Evolutionary conservation across 2,888 invertebrate genomes (phyloP).

Genomic region (Chrysina gloriosa): DNA sequence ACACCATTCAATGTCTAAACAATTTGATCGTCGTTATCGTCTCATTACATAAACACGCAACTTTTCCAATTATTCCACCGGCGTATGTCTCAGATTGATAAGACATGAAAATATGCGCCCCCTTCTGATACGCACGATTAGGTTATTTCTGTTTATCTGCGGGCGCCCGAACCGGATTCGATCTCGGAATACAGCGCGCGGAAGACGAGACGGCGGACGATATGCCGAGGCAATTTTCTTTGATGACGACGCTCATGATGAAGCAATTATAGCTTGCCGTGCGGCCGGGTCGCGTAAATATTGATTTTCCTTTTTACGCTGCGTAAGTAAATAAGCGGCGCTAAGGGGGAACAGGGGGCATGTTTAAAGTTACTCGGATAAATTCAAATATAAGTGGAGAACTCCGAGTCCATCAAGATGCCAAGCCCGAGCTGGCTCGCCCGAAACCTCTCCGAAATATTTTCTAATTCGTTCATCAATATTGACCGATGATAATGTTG

Average conservation of each 20-base stretch:
- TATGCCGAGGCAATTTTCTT: slow-evolving; percentile 4
- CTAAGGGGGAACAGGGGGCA: not conserved
- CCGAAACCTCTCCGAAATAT: not conserved
- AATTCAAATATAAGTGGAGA: slow-evolving; percentile 25
- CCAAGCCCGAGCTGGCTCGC: not conserved
- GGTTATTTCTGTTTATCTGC: too few relatives aligned
- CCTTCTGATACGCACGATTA: too few relatives aligned
- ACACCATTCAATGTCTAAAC: too few relatives aligned
- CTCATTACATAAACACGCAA: too few relatives aligned
- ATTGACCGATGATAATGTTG: slow-evolving; percentile 30
- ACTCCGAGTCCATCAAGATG: too few relatives aligned
- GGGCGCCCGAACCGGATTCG: too few relatives aligned
- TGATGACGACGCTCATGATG: slow-evolving; percentile 21
- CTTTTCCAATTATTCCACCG: too few relatives aligned
- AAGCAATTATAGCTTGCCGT: slow-evolving; percentile 14
- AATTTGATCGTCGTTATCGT: too few relatives aligned
- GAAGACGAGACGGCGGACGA: not conserved
- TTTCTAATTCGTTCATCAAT: slow-evolving; percentile 31
- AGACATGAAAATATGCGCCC: too few relatives aligned
- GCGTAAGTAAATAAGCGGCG: slow-evolving; percentile 11
- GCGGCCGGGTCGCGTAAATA: slow-evolving; percentile 20
- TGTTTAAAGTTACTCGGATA: slow-evolving; percentile 22
- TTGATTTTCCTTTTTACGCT: slow-evolving; percentile 31
- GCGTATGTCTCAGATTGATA: too few relatives aligned
- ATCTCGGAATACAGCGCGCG: not conserved